These are phyloP conservation scores for Drosophila testacea DNA, from an alignment of 2,888 invertebrate genomes.

Conservation along the genomic window DNA sequence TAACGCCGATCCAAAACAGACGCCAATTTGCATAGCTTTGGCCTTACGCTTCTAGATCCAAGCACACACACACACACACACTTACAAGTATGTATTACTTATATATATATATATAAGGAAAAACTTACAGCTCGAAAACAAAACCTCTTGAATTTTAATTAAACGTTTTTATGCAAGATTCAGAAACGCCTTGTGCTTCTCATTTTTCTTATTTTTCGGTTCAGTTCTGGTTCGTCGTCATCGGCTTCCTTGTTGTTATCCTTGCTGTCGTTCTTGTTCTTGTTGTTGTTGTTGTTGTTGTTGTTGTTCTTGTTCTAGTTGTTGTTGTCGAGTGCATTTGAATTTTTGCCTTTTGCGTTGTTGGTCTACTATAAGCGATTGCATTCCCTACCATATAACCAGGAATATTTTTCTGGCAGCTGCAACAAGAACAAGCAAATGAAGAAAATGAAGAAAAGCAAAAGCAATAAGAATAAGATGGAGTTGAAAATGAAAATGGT, in stretches of 20 bases:
- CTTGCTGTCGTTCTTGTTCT: slow-evolving; percentile 12
- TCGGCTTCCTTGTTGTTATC: slow-evolving; percentile 24
- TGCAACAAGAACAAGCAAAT: slow-evolving; percentile 49
- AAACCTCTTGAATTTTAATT: slow-evolving; percentile 81
- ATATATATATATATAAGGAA: slow-evolving; percentile 14
- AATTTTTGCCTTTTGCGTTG: slow-evolving; percentile 72
- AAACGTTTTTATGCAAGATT: slow-evolving; percentile 79
- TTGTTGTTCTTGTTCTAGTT: slow-evolving; percentile 27
- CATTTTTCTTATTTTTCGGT: slow-evolving; percentile 56
- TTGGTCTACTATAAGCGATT: slow-evolving; percentile 66
- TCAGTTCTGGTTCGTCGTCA: slow-evolving; percentile 55
- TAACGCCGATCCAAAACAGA: slow-evolving; percentile 80
- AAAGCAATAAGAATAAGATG: slow-evolving; percentile 26
- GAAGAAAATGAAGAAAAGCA: slow-evolving; percentile 31
- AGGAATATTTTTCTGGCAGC: slow-evolving; percentile 78
- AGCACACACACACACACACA: slow-evolving; percentile 49
- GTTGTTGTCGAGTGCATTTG: slow-evolving; percentile 62
- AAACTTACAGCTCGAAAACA: slow-evolving; percentile 74
- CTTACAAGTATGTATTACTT: slow-evolving; percentile 3
- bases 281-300: slow-evolving; percentile 29
- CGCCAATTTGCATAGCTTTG: slow-evolving; percentile 73
- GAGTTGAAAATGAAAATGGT: slow-evolving; percentile 45
- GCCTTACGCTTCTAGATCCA: slow-evolving; percentile 43
- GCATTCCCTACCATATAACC: slow-evolving; percentile 61
- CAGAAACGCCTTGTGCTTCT: slow-evolving; percentile 44